These are phyloP conservation scores for Myotis myotis DNA, from an alignment of 2,797 vertebrate species.

Conservation along the genomic window DNA sequence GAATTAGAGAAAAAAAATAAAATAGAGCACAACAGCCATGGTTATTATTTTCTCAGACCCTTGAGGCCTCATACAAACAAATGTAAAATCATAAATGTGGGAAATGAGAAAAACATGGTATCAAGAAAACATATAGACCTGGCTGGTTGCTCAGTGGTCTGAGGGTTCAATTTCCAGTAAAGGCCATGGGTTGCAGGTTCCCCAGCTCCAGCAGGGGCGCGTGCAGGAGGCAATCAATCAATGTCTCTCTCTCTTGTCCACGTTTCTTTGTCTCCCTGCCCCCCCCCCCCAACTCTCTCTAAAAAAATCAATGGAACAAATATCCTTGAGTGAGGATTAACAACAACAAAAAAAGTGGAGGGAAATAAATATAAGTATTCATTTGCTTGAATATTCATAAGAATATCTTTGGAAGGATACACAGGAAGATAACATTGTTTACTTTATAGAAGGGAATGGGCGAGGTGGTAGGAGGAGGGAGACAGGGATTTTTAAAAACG, in stretches of 20 bases:
- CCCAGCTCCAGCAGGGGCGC: background rate
- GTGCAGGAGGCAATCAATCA: background rate
- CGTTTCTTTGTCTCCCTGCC: background rate
- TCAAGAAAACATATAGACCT: background rate
- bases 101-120: background rate
- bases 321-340: background rate
- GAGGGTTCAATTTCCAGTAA: background rate
- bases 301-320: background rate
- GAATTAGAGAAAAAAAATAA: background rate
- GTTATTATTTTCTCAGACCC: background rate
- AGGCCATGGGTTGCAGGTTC: background rate
- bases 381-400: background rate
- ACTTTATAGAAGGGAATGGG: slow-evolving; percentile 6
- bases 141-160: background rate
- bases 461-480: background rate
- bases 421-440: background rate
- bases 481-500: background rate
- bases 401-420: background rate
- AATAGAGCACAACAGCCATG: background rate
- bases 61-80: background rate
- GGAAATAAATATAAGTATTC: background rate
- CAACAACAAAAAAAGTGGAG: background rate
- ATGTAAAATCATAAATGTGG: background rate
- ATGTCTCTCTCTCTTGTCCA: background rate
- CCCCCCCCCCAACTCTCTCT: background rate